Evolutionary conservation across 1,140 invertebrate genomes (phyloP), one percentile per base, ranked within the genome.

Genomic region (Asobara japonica): DNA sequence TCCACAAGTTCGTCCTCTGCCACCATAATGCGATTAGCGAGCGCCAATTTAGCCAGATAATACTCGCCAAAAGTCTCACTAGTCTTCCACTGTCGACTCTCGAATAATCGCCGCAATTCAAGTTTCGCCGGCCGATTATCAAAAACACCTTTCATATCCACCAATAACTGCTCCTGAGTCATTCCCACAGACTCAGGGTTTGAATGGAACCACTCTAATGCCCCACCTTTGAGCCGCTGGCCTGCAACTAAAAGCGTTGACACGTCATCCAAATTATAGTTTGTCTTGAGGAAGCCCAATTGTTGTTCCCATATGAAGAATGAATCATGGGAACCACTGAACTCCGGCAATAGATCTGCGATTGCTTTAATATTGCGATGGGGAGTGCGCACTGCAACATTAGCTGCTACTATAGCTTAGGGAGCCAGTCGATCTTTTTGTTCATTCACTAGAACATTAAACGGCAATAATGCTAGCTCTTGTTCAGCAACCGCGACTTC

Each of bases 151-250:
- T 22, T 4, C 66, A 68, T 68, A 3, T 31, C 18, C 3, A 3
- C 20, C 31, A 68, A 27, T 16, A 68, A 27, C 8, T 48, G 3
- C 20, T 48, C 38, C 31, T 1, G 18, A 25, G 16, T 68, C 41
- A 68, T 48, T 11, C n/a, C 41, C 11, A 68, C 5, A 45, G 48
- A 38, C 20, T 68, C 66, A 20, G 66, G 36, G 20, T 18, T 48
- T 11, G 66, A 68, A 25, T 68, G 66, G 20, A 68, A 68, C 66
- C 66, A 68, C 16, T 41, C 36, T 13, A 45, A 22, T n/a, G 66
- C 66, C 2, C 27, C 20, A 20, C 66, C 66, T 31, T 45, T 68
- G 3, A 68, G 25, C 22, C 38, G 20, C 18, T 13, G 8, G 11
- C 36, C 29, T 10, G 48, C 7, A 16, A 68, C 3, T 8, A 68